Evolutionary conservation across 1,140 invertebrate genomes (phyloP), one percentile per base, ranked within the genome.

Genomic region (Phenacoccus solenopsis): DNA sequence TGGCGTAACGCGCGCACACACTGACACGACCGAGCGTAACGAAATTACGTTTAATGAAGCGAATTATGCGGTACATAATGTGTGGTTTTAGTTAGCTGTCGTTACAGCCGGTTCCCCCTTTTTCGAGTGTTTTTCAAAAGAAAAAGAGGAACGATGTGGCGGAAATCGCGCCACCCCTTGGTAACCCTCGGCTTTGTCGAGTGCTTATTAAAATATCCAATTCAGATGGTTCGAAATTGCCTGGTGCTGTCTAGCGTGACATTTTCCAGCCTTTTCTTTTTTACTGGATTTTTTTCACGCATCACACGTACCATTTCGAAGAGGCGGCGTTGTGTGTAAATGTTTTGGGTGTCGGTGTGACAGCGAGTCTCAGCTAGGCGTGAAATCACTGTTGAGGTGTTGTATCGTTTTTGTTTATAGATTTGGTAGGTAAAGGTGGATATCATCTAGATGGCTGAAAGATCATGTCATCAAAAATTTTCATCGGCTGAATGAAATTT

Each of bases 21-120:
- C 21, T 25, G 59, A 27, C 59, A 64, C 25, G 59, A 64, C 12
- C 59, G 25, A 64, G 25, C 25, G 59, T 7, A 64, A 27, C 22
- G 25, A 64, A 64, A 64, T 64, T 64, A 64, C 59, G 59, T 64
- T 64, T 64, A 64, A 64, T 64, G 59, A 64, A 64, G 59, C 59
- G 59, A 64, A 64, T 64, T 64, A 64, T 64, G 59, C 59, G 59
- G 59, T 64, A 64, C 59, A 64, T 64, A 64, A 64, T 64, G 59
- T 64, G 59, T 64, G 59, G 59, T 64, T 64, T 64, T 64, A 64
- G 59, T 64, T 64, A 64, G 59, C 59, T 64, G 59, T 64, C 59
- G 59, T 64, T 64, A 59, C 7, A 9, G 12, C 22, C 25, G 59
- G 22, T 64, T 10, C 21, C 59, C 59, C 20, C 16, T n/a, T 49